Percentiles rank a stretch among this genome's conserved stretches.
Conservation (phyloP, 2,888 invertebrate species). For the Lamproptera curius region DNA sequence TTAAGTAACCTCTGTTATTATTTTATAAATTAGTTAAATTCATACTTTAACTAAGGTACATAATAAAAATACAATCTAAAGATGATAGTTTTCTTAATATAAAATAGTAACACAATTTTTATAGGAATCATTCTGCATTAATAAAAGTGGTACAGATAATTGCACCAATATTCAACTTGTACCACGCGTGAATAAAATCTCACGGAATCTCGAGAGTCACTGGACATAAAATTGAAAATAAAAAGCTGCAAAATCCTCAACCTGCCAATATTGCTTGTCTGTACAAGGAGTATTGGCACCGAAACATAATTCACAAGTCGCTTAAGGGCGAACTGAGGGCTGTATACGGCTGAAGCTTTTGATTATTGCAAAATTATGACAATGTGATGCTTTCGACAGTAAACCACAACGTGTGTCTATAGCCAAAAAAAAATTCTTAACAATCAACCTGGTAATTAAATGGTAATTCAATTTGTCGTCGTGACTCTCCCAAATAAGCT, state of each 20-base stretch:
- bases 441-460: too few species aligned
- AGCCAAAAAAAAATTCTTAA: background rate
- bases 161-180: too few species aligned
- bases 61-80: too few species aligned
- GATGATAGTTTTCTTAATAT: too few species aligned
- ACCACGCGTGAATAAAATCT: conserved; percentile 24
- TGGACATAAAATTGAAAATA: conserved; percentile 31
- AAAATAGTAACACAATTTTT: too few species aligned
- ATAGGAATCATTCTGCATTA: too few species aligned
- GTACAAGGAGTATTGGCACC: background rate
- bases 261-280: conserved; percentile 13
- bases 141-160: too few species aligned
- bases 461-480: too few species aligned
- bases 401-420: background rate
- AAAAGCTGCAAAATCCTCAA: conserved; percentile 20
- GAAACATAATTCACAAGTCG: conserved; percentile 4
- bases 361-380: background rate
- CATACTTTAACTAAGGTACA: too few species aligned
- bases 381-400: background rate
- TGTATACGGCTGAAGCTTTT: background rate
- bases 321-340: background rate
- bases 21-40: too few species aligned
- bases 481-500: too few species aligned
- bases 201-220: conserved; percentile 23
- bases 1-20: too few species aligned